phyloP scores from a whole-genome alignment of 23 tunicate species.

The Pegea sp. region DNA sequence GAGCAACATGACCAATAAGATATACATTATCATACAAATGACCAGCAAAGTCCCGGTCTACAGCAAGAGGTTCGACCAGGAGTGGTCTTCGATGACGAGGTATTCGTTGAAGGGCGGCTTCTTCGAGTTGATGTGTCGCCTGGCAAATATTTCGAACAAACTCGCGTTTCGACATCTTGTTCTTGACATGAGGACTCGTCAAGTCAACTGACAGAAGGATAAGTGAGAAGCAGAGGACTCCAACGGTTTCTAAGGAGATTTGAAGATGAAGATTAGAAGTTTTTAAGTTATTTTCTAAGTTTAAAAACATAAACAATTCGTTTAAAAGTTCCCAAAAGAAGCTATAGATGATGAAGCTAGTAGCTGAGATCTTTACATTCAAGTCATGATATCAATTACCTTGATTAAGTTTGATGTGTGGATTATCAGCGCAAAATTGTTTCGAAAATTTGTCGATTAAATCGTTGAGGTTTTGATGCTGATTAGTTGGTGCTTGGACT shows the following conservation, averaged over 20 bases:
- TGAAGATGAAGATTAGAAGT: not conserved
- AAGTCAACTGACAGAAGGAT: slow-evolving; percentile 90
- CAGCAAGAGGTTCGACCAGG: not conserved
- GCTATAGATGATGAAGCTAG: not conserved
- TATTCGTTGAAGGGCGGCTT: not conserved
- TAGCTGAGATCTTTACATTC: not conserved
- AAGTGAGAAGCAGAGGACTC: slow-evolving; percentile 77
- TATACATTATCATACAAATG: slow-evolving; percentile 94
- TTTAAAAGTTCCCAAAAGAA: not conserved
- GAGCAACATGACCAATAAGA: slow-evolving; percentile 94
- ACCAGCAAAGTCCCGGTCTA: slow-evolving; percentile 80
- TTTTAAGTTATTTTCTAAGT: not conserved
- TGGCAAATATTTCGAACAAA: slow-evolving; percentile 74
- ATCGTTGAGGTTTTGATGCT: slow-evolving; percentile 38
- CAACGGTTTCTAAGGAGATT: slow-evolving; percentile 28
- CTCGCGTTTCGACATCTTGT: slow-evolving; percentile 98
- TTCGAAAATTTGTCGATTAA: slow-evolving; percentile 65
- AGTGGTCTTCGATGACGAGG: not conserved
- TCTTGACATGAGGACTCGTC: slow-evolving; percentile 86
- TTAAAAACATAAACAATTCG: not conserved
- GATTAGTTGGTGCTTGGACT: slow-evolving; percentile 70
- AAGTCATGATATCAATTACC: slow-evolving; percentile 7
- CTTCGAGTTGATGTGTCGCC: not conserved
- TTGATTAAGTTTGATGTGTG: slow-evolving; percentile 19
- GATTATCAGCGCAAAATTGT: slow-evolving; percentile 73